These are phyloP conservation scores for Watersipora subatra DNA, from an alignment of 1,140 invertebrate genomes.

Conservation along the genomic window DNA sequence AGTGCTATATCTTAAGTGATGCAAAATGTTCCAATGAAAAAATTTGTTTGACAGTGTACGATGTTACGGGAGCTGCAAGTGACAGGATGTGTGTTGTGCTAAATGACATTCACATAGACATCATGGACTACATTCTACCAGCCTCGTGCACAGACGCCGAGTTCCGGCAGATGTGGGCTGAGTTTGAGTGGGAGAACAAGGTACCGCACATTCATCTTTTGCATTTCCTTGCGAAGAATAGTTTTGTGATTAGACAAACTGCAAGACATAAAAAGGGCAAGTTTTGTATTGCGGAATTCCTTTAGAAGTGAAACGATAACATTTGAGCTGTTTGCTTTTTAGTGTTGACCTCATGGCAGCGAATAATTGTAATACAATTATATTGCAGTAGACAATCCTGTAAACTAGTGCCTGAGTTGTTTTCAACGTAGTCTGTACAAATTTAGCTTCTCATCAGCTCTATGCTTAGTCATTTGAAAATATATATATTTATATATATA, in stretches of 20 bases:
- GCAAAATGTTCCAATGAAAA: no score
- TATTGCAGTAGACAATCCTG: no score
- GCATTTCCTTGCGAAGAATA: neutral
- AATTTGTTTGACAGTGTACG: constrained; percentile 66
- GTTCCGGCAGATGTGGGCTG: constrained; percentile 97
- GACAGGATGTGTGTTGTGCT: constrained; percentile 93
- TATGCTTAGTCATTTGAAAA: no score
- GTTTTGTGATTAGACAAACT: neutral
- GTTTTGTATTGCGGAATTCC: neutral
- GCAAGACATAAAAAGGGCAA: no score
- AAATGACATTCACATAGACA: constrained; percentile 98
- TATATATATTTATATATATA: no score
- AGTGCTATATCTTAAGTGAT: no score
- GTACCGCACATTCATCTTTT: constrained; percentile 39
- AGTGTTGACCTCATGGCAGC: no score
- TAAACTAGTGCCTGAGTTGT: no score
- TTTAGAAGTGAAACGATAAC: neutral
- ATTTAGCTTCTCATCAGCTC: no score
- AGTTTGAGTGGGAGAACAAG: constrained; percentile 99
- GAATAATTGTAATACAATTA: no score
- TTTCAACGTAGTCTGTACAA: no score
- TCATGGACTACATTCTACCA: constrained; percentile 99
- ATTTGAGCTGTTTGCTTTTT: no score
- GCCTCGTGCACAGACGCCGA: constrained; percentile 83
- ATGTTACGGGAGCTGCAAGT: constrained; percentile 77